Conservation (phyloP, 2,888 invertebrate species). For the Eurytoma adleriae region DNA sequence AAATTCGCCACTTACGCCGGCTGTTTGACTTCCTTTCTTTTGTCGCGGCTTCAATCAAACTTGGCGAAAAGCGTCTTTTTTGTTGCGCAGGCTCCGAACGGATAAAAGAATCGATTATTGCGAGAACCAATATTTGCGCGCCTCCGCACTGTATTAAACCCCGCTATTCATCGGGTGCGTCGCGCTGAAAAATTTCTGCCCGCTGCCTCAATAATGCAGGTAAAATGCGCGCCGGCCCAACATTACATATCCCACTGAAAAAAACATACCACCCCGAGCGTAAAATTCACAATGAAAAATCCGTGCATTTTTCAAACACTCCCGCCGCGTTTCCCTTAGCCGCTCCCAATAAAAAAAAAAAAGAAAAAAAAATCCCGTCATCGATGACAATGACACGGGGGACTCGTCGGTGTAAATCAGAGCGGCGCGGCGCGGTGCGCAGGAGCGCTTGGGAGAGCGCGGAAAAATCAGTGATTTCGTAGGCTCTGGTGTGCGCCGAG, state of each 20-base stretch:
- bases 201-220: slow-evolving; percentile 11
- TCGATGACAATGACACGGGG: slow-evolving; percentile 4
- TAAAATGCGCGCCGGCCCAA: background rate
- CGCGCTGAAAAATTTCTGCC: slow-evolving; percentile 10
- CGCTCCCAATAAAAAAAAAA: background rate
- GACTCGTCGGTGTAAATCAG: slow-evolving; percentile 42
- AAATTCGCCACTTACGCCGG: too few species aligned
- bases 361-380: background rate
- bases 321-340: background rate
- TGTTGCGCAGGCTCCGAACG: too few species aligned
- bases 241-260: background rate
- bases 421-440: background rate
- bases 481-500: slow-evolving; percentile 66
- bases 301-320: background rate
- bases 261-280: background rate
- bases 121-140: too few species aligned
- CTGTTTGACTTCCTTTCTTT: too few species aligned
- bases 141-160: background rate
- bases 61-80: too few species aligned
- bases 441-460: background rate
- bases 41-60: too few species aligned
- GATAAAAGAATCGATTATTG: too few species aligned
- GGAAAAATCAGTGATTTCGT: slow-evolving; percentile 75
- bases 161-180: background rate
- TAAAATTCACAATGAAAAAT: slow-evolving; percentile 21